Evolutionary conservation across 2,113 vertebrate species (phyloP).

Genomic region (Phaethornis superciliosus): DNA sequence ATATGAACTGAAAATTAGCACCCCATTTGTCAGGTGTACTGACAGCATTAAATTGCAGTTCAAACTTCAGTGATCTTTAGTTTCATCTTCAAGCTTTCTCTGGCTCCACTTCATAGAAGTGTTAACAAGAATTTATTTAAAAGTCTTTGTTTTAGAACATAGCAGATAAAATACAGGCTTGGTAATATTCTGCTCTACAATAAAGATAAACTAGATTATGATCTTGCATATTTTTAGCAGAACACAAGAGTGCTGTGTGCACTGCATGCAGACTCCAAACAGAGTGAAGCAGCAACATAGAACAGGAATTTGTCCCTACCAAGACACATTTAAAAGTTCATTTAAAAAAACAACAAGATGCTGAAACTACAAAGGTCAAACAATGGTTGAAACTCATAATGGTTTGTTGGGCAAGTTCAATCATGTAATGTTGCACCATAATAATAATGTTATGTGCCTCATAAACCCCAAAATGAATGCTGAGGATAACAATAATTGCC

Average conservation of each 20-base stretch:
- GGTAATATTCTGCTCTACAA: background rate
- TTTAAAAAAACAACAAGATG: background rate
- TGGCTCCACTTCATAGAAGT: background rate
- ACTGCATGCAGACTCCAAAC: rapidly evolving
- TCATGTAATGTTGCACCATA: background rate
- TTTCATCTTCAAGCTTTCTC: background rate
- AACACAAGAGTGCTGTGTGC: background rate
- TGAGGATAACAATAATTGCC: background rate
- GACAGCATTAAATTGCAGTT: background rate
- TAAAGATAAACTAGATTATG: background rate
- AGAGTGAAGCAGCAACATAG: background rate
- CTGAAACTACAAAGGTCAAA: background rate
- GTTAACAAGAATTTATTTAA: background rate
- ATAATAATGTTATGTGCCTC: background rate
- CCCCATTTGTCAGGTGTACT: background rate
- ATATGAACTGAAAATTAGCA: background rate
- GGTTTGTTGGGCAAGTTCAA: background rate
- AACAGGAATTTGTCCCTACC: background rate
- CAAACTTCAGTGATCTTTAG: background rate
- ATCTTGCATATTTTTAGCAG: background rate
- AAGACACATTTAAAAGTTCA: rapidly evolving
- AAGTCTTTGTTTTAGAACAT: background rate
- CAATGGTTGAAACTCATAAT: background rate
- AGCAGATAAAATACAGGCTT: background rate
- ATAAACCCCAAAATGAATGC: background rate